phyloP scores from a whole-genome alignment of 1,140 invertebrate genomes.

The Cyclargus thomasi region DNA sequence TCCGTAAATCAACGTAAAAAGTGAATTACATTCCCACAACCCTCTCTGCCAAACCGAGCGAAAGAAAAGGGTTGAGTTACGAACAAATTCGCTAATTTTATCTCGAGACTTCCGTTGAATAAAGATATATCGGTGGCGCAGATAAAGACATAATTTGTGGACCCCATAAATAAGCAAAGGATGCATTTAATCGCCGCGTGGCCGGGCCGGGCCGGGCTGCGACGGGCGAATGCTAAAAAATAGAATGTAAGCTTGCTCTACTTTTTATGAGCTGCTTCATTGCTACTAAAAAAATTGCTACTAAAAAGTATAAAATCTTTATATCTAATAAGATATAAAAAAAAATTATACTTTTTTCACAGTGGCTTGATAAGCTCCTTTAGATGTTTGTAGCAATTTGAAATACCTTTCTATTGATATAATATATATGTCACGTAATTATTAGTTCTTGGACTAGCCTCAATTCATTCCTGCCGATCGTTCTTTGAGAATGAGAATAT shows the following conservation, averaged over 20 bases:
- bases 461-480: too few relatives aligned
- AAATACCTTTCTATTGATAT: too few relatives aligned
- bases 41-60: conserved; percentile 48
- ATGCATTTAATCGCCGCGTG: conserved; percentile 69
- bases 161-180: conserved; percentile 70
- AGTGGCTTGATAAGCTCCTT: too few relatives aligned
- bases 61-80: conserved; percentile 34
- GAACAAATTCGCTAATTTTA: conserved; percentile 71
- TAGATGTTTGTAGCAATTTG: too few relatives aligned
- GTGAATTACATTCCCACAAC: conserved; percentile 45
- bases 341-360: too few relatives aligned
- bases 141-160: conserved; percentile 74
- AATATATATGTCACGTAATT: too few relatives aligned
- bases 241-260: background rate
- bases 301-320: too few relatives aligned
- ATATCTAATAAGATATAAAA: too few relatives aligned
- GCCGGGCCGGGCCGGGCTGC: conserved; percentile 18
- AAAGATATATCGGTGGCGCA: conserved; percentile 71
- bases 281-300: background rate
- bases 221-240: conserved; percentile 26
- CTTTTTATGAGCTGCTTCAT: background rate
- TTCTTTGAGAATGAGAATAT: too few relatives aligned
- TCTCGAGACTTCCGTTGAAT: conserved; percentile 55
- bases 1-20: conserved; percentile 43
- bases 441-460: too few relatives aligned